Evolutionary conservation across 92 coral and sea anemone genomes (phyloP), one percentile per base, ranked within the genome.

Genomic region (Ricordea florida): DNA sequence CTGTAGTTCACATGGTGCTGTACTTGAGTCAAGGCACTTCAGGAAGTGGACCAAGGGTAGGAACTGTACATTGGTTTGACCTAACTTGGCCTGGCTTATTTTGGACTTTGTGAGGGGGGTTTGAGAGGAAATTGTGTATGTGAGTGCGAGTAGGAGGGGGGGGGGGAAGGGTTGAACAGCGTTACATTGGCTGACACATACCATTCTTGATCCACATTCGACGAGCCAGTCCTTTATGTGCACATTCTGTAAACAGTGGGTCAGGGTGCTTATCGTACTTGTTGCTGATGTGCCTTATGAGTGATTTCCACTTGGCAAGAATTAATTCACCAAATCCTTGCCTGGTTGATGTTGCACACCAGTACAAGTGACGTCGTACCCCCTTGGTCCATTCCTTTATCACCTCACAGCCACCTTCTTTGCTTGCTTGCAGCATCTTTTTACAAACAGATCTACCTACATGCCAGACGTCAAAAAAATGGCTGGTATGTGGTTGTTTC

Each of bases 391-490:
- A 62, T 2, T 22, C 9, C 0, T 16, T 45, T 11, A 75, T 29
- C 3, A n/a, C 22, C 28, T 61, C 62, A 17, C 74, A 60, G 0
- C 73, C 73, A 15, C 16, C 51, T 63, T 63, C 82, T 22, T 85
- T 85, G 34, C 90, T 35, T 1, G 73, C 61, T 17, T 62, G 17
- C 0, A 62, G 72, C 10, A 75, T 28, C 20, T 22, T 75, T 36
- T 60, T 75, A 4, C 22, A 4, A 1, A 75, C 27, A 14, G 73
- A 44, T 26, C 40, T 17, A 6, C 67, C 67, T 16, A 83, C 40
- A 47, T 83, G 78, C 88, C 83, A 83, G 2, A 74, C 33, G 50
- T 81, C 84, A 62, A 32, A 75, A 36, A 41, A 74, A 45, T 74
- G 81, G 4, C 28, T 27, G 2, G 72, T 61, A 9, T 25, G 28